Conservation (phyloP, 2,113 vertebrate species). For the Sinosuthora webbiana region DNA sequence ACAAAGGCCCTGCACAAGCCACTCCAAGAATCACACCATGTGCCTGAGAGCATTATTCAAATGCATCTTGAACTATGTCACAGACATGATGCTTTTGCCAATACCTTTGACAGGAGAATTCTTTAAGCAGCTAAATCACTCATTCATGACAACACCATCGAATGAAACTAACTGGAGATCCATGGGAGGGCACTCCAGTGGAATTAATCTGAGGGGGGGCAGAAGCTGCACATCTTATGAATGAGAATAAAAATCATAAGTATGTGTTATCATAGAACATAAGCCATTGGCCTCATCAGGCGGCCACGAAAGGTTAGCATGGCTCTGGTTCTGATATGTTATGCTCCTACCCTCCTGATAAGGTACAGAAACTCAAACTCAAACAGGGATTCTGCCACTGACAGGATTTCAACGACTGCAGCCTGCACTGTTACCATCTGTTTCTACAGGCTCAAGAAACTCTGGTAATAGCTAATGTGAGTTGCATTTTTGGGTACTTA, state of each 20-base stretch:
- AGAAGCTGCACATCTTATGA: background rate
- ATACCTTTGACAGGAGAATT: background rate
- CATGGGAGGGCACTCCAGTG: rapidly evolving
- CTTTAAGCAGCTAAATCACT: background rate
- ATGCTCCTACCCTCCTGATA: background rate
- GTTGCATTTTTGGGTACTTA: background rate
- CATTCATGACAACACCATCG: background rate
- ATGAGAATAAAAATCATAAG: background rate
- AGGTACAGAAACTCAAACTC: background rate
- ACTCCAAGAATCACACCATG: background rate
- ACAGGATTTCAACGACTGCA: background rate
- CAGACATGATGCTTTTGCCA: background rate
- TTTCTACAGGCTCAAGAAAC: background rate
- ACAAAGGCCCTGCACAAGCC: background rate
- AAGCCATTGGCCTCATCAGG: background rate
- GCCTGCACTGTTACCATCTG: background rate
- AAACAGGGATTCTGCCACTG: rapidly evolving
- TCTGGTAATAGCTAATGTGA: background rate
- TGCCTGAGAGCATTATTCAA: background rate
- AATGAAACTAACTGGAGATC: background rate
- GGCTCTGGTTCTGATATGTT: background rate
- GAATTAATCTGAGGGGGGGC: background rate
- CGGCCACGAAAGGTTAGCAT: background rate
- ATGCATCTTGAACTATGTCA: background rate
- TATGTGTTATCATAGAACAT: background rate